Evolutionary conservation across 2,113 vertebrate species (phyloP), one percentile per base, ranked within the genome.

Genomic region (Paedocypris sp.): DNA sequence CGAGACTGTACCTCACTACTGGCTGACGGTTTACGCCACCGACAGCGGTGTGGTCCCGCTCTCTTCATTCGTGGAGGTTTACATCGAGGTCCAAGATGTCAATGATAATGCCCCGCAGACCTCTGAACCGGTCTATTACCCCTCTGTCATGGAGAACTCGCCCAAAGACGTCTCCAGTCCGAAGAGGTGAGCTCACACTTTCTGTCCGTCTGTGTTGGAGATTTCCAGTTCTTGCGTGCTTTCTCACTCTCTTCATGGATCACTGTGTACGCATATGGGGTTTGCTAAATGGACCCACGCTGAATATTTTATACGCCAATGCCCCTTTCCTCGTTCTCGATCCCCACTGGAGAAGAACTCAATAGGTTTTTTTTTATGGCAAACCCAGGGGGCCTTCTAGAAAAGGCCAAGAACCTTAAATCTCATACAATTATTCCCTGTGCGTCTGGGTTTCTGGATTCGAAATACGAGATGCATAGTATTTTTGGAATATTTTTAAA

Each of bases 91-190:
- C 5, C 91, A 89, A 43, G 94, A 99, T 58, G 90, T 98, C 72
- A 99, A 99, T 11, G 95, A 99, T 76, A 99, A 99, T 0, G 90
- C 91, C 0, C 94, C 95, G 0, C 92, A 92, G 69, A 94, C 93
- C 2, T 85, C 89, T 0, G 89, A 95, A 68, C 92, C 95, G 0
- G 90, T 97, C 59, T 99, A 98, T 78, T 95, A 95, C 60, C 94
- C 95, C 0, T 89, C 91, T 9, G 70, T 97, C 45, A 82, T 89
- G 85, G 95, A 99, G 82, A 99, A 93, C 72, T 92, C 93, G 1
- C 89, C 88, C n/a, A 97, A 91, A 83, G 93, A 97, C 36, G 78
- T 93, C 1, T 92, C 93, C 0, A n/a, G n/a, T n/a, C n/a, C n/a
- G n/a, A n/a, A n/a, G n/a, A n/a, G n/a, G n/a, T n/a, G n/a, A n/a